Percentiles rank a stretch among this genome's conserved stretches.
These are phyloP conservation scores for Rutpela maculata DNA, from an alignment of 2,888 invertebrate species.

Conservation along the genomic window DNA sequence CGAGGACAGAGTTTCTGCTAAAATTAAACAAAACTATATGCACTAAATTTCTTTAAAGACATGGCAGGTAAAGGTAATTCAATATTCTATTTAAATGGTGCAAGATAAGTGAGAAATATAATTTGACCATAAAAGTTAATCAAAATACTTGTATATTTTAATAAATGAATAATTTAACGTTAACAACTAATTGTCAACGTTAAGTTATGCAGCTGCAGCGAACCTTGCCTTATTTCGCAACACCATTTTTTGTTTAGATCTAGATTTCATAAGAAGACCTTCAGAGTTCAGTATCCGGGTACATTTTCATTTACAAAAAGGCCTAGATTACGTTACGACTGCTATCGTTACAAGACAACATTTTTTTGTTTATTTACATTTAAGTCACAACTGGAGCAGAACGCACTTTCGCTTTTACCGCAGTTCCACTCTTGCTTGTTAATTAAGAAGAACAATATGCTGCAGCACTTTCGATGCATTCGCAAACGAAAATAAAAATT, in stretches of 20 bases:
- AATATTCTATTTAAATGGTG: too few relatives aligned
- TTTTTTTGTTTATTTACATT: slow-evolving; percentile 14
- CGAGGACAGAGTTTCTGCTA: too few relatives aligned
- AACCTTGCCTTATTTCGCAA: neutral
- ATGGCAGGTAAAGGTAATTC: too few relatives aligned
- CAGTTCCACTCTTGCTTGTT: neutral
- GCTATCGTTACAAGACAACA: neutral
- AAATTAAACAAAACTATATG: too few relatives aligned
- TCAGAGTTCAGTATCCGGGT: slow-evolving; percentile 3
- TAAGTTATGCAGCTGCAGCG: neutral
- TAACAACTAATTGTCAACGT: neutral
- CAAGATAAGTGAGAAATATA: too few relatives aligned
- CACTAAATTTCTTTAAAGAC: too few relatives aligned
- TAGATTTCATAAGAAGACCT: slow-evolving; percentile 5
- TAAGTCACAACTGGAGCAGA: slow-evolving; percentile 26
- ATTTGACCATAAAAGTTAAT: too few relatives aligned
- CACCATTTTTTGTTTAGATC: neutral
- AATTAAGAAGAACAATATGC: neutral
- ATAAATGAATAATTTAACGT: neutral
- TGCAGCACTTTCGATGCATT: neutral
- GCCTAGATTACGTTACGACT: neutral
- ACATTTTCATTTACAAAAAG: neutral
- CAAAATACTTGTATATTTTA: too few relatives aligned
- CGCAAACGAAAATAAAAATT: neutral
- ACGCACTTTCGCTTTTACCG: slow-evolving; percentile 5